Conservation (phyloP, 2,113 vertebrate species). For the Sus scrofa region DNA sequence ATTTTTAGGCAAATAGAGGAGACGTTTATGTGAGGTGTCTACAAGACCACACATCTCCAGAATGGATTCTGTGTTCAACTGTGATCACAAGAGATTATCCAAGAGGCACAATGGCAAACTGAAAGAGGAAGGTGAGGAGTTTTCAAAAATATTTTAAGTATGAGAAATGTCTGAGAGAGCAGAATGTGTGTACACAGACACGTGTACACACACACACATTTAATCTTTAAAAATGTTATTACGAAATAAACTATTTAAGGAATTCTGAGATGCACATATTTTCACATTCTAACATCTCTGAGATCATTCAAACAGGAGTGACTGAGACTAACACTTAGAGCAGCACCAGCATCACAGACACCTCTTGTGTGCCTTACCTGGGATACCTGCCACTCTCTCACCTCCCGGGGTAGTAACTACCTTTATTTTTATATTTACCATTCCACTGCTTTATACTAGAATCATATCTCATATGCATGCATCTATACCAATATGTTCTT, state of each 20-base stretch:
- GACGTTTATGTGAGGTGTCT: background rate
- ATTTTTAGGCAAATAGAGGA: background rate
- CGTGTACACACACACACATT: background rate
- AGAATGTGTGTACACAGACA: background rate
- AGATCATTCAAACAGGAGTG: background rate
- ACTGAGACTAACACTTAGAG: background rate
- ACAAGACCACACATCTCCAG: background rate
- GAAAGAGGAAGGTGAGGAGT: background rate
- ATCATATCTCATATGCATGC: background rate
- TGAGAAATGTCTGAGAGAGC: background rate
- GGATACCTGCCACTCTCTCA: background rate
- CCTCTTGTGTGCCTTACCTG: background rate
- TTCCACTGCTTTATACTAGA: background rate
- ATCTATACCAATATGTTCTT: background rate
- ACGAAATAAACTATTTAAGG: background rate
- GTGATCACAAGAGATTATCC: background rate
- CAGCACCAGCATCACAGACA: background rate
- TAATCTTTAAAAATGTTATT: background rate
- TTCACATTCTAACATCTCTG: background rate
- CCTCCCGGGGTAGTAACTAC: accelerated
- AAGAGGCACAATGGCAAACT: background rate
- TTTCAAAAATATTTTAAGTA: slow-evolving; percentile 15
- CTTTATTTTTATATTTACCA: slow-evolving; percentile 6
- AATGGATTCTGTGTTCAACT: background rate
- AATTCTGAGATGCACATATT: background rate